Evolutionary conservation across 2,113 vertebrate genomes (phyloP), one percentile per base, ranked within the genome.

Genomic region (Ovibos moschatus): DNA sequence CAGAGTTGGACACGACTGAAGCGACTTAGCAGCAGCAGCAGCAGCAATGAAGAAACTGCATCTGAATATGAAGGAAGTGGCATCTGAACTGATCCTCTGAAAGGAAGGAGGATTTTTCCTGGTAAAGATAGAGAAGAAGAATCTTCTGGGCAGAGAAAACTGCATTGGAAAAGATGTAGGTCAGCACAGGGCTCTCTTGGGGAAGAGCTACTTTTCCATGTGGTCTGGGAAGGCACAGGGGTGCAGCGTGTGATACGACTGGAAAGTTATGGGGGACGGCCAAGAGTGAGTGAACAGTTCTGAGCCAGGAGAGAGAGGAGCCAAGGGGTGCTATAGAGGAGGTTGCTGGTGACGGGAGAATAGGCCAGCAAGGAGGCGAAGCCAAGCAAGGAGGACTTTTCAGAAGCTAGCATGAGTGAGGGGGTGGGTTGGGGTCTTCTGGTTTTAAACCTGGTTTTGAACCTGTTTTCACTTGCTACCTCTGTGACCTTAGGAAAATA

Each of bases 171-270:
- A 82, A 62, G 47, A 43, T 19, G 50, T 9, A 55, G 40, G 50
- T 79, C 11, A 30, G 33, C 15, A 3, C 13, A 7, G n/a, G 43
- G 36, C n/a, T 85, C 14, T 3, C 40, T 6, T 36, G 7, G 47
- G 60, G 25, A 87, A 67, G 45, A 86, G 79, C 55, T 58, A 4
- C n/a, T 76, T 71, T 71, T 36, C 55, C 15, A 10, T 4, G 21
- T 9, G 21, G 25, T n/a, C 50, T 45, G 43, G 55, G 13, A 57
- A 50, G 30, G 50, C 12, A 10, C 3, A 0, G 1, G 12, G 5
- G 33, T 13, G 7, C 14, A 17, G 1, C 5, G 4, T 81, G 62
- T 84, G 71, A n/a, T n/a, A 2, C 30, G 0, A 28, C n/a, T 6
- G 4, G 23, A 53, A 19, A 23, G 21, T 74, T 45, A 21, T 0